A percentile compares a stretch with the other conserved stretches of the same genome.
phyloP scores from a whole-genome alignment of 2,888 invertebrate species.

The Anthophora plumipes region DNA sequence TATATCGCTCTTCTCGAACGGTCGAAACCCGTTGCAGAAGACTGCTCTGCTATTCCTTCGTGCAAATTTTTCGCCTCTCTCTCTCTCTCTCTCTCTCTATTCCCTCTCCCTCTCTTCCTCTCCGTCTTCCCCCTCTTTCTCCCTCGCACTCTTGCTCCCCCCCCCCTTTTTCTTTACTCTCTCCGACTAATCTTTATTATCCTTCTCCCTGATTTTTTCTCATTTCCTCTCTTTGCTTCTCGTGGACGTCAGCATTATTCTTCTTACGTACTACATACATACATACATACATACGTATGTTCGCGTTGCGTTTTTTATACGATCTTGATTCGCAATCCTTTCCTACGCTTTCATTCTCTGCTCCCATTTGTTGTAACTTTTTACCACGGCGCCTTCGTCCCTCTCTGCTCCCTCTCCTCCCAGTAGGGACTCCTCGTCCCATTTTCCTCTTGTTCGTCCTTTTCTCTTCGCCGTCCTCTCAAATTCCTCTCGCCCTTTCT shows the following conservation, averaged over 20 bases:
- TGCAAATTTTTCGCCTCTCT: conserved; percentile 35
- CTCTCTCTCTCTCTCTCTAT: neutral
- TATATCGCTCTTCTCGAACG: conserved; percentile 52
- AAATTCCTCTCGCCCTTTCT: conserved; percentile 35
- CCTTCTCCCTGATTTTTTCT: neutral
- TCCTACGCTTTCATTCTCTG: conserved; percentile 17
- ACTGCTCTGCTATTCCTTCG: conserved; percentile 65
- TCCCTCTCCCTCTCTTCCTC: neutral
- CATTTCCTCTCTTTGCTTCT: neutral
- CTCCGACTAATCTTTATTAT: neutral
- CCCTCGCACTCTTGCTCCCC: neutral
- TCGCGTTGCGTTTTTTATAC: conserved; percentile 10
- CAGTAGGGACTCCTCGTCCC: no score
- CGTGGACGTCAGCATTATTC: conserved; percentile 12
- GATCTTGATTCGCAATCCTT: conserved; percentile 12
- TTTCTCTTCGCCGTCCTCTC: neutral
- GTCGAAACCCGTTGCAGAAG: conserved; percentile 49
- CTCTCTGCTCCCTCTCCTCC: no score
- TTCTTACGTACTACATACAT: conserved; percentile 40
- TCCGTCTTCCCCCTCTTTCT: neutral
- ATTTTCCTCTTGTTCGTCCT: neutral
- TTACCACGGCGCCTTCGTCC: neutral
- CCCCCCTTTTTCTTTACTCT: neutral
- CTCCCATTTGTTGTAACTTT: conserved; percentile 15
- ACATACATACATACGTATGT: no score